Evolutionary conservation across 2,888 invertebrate genomes (phyloP), one percentile per base, ranked within the genome.

Genomic region (Biston stratarius): DNA sequence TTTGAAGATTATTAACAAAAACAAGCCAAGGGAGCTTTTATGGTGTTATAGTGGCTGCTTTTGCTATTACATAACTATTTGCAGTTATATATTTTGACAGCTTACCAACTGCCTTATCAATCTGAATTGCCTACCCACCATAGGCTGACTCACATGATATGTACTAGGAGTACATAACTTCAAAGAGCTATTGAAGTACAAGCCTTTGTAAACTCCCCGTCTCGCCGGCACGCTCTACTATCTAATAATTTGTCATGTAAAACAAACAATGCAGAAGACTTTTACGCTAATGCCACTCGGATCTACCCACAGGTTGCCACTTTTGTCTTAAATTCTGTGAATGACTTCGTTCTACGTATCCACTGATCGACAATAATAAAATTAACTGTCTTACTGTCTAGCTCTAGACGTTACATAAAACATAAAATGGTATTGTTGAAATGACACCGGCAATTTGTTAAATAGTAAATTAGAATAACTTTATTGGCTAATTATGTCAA

Each of bases 201-300:
- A 75, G 74, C 75, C 72, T 80, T 87, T 87, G 84, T 86, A 70
- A 55, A 60, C 33, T 59, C 53, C 63, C 74, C 73, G 74, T 78
- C 69, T 74, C 75, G 78, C 78, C 73, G 74, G 77, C 75, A 78
- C 78, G 83, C 76, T 84, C 80, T 71, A 81, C 84, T 82, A 86
- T 86, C 78, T 72, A 73, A 75, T 78, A 83, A 85, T 88, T 89
- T 89, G 87, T 89, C 88, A 88, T 86, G 84, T 87, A 87, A 89
- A 89, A 83, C 76, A 76, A 79, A 88, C 86, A 87, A 89, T 85
- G 81, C 78, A 67, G 79, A 77, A 80, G 81, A 82, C 80, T 77
- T 81, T 81, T 78, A 82, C 61, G 76, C 81, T 85, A 79, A 81
- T 79, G 84, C 80, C 83, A 82, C 74, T 59, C 62, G 47, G 61